Base-by-base conservation (phyloP, 2,797 vertebrate species). In the Allobates femoralis region DNA sequence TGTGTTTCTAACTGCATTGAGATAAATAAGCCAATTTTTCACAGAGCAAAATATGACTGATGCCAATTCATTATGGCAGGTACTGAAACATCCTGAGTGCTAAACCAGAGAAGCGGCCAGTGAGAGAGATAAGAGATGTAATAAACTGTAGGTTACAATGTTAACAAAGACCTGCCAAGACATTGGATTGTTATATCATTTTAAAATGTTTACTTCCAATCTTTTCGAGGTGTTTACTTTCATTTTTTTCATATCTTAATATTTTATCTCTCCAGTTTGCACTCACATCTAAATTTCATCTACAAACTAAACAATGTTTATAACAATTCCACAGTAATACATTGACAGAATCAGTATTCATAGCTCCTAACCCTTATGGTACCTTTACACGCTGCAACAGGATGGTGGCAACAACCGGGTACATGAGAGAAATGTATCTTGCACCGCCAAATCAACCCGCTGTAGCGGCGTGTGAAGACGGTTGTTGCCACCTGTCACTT, bases 121-220 rank as follows among this genome's bases (percentile, higher is more conserved):
- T 66, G 64, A 21, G 30, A 34, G 53, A 85, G 76, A 85, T 85
- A 79, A 85, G 77, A 23, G 64, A 56, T 79, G 77, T 85, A 75
- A 85, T 85, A 79, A 79, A 85, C 60, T 50, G 50, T 56, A 32
- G 83, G 58, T 67, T 71, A 79, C 51, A 73, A 85, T 85, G 76
- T 79, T 85, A 85, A 85, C 76, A 55, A 58, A 77, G 67, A 85
- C 66, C 77, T 85, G 76, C 37, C 84, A 79, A 56, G 84, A 85
- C 73, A 85, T 73, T 79, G 51, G 79, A 85, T 85, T 79, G 67
- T 79, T 85, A 85, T 79, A 85, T 83, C 26, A 83, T 83, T 82
- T 82, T n/a, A 73, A 74, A 83, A 83, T 85, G 71, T n/a, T 71
- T 85, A 71, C 79, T 79, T 66, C 62, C 64, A 50, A 71, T 73